Evolutionary conservation across 1,140 invertebrate species (phyloP).

Genomic region (Megalopta genalis): DNA sequence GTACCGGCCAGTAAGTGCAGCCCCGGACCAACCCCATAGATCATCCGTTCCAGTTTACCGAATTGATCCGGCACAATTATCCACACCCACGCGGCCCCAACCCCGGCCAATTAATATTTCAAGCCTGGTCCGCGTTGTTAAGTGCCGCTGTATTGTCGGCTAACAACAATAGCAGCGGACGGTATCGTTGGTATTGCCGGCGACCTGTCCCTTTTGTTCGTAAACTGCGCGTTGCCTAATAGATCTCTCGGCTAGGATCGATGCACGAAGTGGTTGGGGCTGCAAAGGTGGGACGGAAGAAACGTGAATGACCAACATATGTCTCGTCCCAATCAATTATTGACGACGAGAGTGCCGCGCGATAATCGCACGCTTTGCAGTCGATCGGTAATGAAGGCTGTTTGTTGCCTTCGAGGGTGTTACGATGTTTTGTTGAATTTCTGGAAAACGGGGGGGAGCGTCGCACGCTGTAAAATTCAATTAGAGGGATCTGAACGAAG

Average conservation of each 20-base stretch:
- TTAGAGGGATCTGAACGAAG: neutral
- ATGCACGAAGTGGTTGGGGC: conserved; percentile 56
- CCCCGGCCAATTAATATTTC: conserved; percentile 68
- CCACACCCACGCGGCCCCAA: neutral
- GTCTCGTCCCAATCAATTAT: conserved; percentile 55
- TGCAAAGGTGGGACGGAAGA: conserved; percentile 56
- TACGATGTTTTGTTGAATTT: neutral
- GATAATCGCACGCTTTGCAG: conserved; percentile 56
- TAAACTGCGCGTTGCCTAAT: conserved; percentile 64
- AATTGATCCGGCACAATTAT: neutral
- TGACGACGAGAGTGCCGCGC: conserved; percentile 57
- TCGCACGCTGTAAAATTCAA: neutral
- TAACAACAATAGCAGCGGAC: conserved; percentile 63
- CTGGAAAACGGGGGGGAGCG: neutral
- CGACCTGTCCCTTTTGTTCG: conserved; percentile 54
- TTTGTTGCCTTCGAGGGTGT: neutral
- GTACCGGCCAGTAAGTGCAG: no score
- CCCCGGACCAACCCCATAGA: neutral
- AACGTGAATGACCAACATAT: conserved; percentile 74
- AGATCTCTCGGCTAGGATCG: conserved; percentile 18
- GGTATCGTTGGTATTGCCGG: conserved; percentile 49
- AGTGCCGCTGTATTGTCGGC: conserved; percentile 64
- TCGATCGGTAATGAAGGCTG: conserved; percentile 31
- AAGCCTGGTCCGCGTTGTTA: conserved; percentile 61
- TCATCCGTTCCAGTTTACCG: neutral